Conservation (phyloP, 2,113 vertebrate species). For the Meles meles region DNA sequence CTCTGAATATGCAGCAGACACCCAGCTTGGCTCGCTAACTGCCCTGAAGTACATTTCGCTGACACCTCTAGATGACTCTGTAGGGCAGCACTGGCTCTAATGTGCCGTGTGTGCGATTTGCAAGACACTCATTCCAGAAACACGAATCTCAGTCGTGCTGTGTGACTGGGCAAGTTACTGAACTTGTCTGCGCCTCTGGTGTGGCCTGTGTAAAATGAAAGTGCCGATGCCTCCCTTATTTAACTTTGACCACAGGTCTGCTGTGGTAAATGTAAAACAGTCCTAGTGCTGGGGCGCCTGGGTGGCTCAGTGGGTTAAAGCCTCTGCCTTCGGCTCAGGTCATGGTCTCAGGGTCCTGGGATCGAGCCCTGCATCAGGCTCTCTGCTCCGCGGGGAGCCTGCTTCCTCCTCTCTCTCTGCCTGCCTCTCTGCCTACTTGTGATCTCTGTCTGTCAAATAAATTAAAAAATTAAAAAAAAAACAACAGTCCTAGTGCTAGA, state of each 20-base stretch:
- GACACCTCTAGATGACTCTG: not conserved
- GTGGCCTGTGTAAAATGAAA: not conserved
- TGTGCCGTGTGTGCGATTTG: not conserved
- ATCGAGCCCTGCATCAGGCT: too few relatives aligned
- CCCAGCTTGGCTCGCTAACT: not conserved
- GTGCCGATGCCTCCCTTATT: not conserved
- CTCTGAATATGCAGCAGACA: not conserved
- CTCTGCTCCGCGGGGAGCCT: too few relatives aligned
- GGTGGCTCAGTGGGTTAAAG: too few relatives aligned
- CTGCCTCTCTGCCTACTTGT: too few relatives aligned
- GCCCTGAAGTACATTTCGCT: not conserved
- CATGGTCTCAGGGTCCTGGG: too few relatives aligned
- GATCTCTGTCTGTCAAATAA: too few relatives aligned
- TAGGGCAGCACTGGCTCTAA: not conserved
- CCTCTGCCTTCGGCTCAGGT: too few relatives aligned
- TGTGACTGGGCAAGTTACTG: not conserved
- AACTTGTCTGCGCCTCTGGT: not conserved
- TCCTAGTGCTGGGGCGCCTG: not conserved
- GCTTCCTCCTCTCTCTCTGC: too few relatives aligned
- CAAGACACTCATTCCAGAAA: not conserved
- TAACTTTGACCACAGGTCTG: not conserved
- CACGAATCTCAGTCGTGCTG: not conserved
- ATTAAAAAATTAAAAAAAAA: too few relatives aligned
- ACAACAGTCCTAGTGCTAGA: not conserved
- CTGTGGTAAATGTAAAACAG: not conserved